Evolutionary conservation across 2,888 invertebrate species (phyloP).

Genomic region (Cyclophora albipunctata): DNA sequence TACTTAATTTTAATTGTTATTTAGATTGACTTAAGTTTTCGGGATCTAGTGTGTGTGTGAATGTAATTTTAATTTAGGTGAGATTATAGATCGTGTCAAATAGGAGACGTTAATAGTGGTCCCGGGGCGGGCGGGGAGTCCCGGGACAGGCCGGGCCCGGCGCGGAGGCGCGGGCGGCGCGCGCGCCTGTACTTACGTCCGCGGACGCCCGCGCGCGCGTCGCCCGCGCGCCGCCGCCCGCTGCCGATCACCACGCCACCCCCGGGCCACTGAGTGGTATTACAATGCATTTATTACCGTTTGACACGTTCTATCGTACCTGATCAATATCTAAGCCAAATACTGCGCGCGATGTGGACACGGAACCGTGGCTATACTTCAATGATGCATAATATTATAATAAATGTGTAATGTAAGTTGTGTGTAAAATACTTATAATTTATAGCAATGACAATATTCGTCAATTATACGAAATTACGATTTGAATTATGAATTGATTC

Average conservation of each 20-base stretch:
- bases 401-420: conserved; percentile 33
- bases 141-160: neutral
- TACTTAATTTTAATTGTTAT: conserved; percentile 67
- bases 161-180: neutral
- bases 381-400: conserved; percentile 28
- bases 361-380: conserved; percentile 53
- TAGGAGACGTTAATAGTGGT: conserved; percentile 20
- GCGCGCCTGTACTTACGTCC: too few species aligned
- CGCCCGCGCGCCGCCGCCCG: too few species aligned
- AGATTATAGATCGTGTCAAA: conserved; percentile 53
- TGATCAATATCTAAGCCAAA: conserved; percentile 54
- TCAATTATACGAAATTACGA: conserved; percentile 59
- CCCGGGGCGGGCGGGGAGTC: neutral
- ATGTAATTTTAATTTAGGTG: conserved; percentile 42
- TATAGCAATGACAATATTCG: conserved; percentile 61
- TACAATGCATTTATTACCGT: conserved; percentile 26
- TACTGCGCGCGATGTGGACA: conserved; percentile 34
- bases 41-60: conserved; percentile 46
- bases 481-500: conserved; percentile 34
- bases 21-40: conserved; percentile 59
- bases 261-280: neutral
- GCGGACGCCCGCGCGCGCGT: too few species aligned
- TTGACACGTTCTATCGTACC: conserved; percentile 61
- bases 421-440: conserved; percentile 35
- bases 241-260: neutral